phyloP scores from a whole-genome alignment of 2,113 vertebrate genomes.

The Spilogale gracilis region DNA sequence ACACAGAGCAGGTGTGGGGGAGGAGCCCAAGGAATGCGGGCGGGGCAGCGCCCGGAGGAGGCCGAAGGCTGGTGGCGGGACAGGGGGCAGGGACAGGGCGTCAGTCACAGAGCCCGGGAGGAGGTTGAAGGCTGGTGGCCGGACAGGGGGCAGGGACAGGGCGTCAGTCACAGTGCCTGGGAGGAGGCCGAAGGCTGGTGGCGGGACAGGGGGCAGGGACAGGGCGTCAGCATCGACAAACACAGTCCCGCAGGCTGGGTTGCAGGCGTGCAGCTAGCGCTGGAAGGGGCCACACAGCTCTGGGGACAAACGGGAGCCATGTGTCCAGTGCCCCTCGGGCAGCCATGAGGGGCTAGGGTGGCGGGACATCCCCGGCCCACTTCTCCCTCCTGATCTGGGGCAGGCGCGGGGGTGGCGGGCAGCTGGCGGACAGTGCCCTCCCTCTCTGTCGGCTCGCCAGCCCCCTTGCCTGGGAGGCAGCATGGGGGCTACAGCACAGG shows the following conservation, averaged over 20 bases:
- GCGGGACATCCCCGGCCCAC: fast-evolving
- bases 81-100: no score
- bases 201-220: fast-evolving
- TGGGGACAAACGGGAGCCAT: neutral
- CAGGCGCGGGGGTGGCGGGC: fast-evolving
- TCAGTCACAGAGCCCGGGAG: no score
- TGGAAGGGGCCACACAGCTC: fast-evolving
- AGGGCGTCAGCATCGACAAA: fast-evolving
- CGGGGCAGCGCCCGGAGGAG: no score
- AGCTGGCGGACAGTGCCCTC: neutral
- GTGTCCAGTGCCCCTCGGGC: neutral
- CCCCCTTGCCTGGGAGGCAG: fast-evolving
- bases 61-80: no score
- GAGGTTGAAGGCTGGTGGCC: no score
- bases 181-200: no score
- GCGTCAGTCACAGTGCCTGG: no score
- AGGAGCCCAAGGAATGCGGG: no score
- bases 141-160: no score
- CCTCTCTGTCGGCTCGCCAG: fast-evolving
- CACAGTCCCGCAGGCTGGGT: fast-evolving
- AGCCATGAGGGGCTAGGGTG: fast-evolving
- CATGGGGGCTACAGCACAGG: fast-evolving
- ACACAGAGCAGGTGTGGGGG: no score
- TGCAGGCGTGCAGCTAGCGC: neutral
- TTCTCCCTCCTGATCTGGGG: fast-evolving